Evolutionary conservation across 1,140 invertebrate genomes (phyloP).

Genomic region (Drosophila persimilis): DNA sequence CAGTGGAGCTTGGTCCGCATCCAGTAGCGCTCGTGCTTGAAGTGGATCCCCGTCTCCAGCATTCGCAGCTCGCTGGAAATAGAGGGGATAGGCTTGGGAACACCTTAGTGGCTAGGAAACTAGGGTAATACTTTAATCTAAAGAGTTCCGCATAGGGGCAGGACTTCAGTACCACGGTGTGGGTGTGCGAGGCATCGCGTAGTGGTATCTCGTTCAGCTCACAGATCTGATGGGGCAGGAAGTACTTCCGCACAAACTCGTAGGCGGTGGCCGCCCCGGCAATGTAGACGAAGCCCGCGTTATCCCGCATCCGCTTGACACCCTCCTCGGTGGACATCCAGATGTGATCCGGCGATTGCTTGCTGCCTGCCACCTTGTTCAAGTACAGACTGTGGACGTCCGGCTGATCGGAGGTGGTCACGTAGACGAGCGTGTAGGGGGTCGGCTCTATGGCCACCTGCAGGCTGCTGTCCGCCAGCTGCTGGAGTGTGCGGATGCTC

Average conservation of each 20-base stretch:
- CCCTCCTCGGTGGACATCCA: conserved; percentile 63
- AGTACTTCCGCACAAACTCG: conserved; percentile 58
- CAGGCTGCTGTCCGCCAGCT: conserved; percentile 74
- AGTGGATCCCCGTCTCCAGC: conserved; percentile 61
- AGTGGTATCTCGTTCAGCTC: conserved; percentile 69
- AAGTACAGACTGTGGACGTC: conserved; percentile 50
- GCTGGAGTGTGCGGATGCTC: conserved; percentile 66
- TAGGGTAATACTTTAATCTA: conserved; percentile 39
- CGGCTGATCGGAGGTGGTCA: conserved; percentile 41
- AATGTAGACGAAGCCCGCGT: conserved; percentile 68
- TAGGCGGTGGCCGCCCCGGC: conserved; percentile 61
- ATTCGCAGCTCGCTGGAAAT: conserved; percentile 52
- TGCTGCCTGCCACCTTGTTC: conserved; percentile 56
- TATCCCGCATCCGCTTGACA: conserved; percentile 51
- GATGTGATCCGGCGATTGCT: conserved; percentile 33
- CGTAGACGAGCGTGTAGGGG: conserved; percentile 56
- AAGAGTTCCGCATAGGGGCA: conserved; percentile 66
- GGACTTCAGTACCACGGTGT: conserved; percentile 38
- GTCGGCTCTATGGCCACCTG: conserved; percentile 63
- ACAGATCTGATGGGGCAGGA: conserved; percentile 73
- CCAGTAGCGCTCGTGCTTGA: conserved; percentile 60
- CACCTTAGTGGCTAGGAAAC: neutral
- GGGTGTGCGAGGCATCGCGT: conserved; percentile 45
- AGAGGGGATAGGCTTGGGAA: neutral
- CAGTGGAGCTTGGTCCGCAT: conserved; percentile 57